Conservation (phyloP, 2,888 invertebrate species). For the Branchellion lobata region DNA sequence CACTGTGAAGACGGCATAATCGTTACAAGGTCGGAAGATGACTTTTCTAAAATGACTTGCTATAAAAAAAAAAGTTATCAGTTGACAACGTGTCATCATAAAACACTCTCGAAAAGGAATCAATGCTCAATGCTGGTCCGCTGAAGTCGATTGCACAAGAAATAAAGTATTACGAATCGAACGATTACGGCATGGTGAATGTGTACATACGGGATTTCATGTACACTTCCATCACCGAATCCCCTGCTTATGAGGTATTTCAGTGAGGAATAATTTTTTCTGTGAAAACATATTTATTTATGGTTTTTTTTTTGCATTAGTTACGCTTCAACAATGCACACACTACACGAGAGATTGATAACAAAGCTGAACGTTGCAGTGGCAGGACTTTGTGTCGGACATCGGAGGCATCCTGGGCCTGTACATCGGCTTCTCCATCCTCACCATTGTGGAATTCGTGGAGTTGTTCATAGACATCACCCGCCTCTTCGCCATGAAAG, state of each 20-base stretch:
- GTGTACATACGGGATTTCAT: conserved; percentile 27
- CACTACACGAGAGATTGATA: no score
- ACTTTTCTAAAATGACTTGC: no score
- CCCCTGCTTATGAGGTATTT: conserved; percentile 30
- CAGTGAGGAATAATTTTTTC: no score
- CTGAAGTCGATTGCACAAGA: not conserved
- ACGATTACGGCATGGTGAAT: conserved; percentile 9
- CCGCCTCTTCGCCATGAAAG: not conserved
- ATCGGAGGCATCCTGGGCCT: conserved; percentile 62
- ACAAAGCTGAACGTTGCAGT: no score
- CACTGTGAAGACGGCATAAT: no score
- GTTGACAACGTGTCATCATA: no score
- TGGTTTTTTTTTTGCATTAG: no score
- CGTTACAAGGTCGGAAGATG: no score
- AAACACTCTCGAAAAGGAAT: no score
- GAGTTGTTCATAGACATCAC: conserved; percentile 54
- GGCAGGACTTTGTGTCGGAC: conserved; percentile 57
- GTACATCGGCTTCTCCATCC: conserved; percentile 61
- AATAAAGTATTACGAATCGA: not conserved
- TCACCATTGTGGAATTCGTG: conserved; percentile 59
- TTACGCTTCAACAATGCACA: no score
- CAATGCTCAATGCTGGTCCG: not conserved
- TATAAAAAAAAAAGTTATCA: no score
- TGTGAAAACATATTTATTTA: no score
- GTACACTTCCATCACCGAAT: conserved; percentile 4